A percentile compares a stretch with the other conserved stretches of the same genome.
Conservation (phyloP, 2,113 vertebrate genomes). For the Gobio gobio region DNA sequence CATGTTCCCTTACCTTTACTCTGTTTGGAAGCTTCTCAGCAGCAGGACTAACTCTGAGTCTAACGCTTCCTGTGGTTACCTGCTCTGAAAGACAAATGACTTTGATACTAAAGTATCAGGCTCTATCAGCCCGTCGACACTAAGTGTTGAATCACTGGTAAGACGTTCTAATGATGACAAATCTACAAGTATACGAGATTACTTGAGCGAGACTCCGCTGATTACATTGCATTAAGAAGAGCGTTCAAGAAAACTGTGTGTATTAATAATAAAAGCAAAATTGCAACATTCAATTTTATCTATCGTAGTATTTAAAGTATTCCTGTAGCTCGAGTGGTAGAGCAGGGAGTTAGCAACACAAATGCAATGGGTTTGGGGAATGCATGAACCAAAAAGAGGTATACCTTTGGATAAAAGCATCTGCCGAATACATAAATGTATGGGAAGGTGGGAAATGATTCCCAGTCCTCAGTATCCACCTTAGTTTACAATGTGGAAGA, state of each 20-base stretch:
- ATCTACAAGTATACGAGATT: not conserved
- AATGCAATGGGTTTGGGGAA: not conserved
- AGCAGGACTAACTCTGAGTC: conserved; percentile 4
- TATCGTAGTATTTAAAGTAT: not conserved
- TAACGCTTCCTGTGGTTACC: not conserved
- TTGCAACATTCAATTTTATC: not conserved
- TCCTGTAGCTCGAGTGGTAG: not conserved
- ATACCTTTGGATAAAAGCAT: too few species aligned
- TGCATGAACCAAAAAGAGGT: too few species aligned
- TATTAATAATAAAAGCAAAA: not conserved
- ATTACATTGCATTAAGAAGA: not conserved
- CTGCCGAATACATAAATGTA: too few species aligned
- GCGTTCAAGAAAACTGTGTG: not conserved
- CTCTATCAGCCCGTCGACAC: conserved; percentile 3
- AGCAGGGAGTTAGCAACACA: not conserved
- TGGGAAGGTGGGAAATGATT: not conserved
- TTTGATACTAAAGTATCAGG: not conserved
- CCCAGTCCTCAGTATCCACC: not conserved
- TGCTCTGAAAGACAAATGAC: conserved; percentile 27
- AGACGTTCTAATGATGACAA: not conserved
- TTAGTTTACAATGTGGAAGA: too few species aligned
- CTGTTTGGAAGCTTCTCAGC: not conserved
- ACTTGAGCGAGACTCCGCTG: not conserved
- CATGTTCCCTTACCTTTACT: not conserved
- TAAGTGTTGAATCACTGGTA: not conserved